A percentile compares a stretch with the other conserved stretches of the same genome.
phyloP scores from a whole-genome alignment of 2,888 invertebrate species.

The Sycophila texana region DNA sequence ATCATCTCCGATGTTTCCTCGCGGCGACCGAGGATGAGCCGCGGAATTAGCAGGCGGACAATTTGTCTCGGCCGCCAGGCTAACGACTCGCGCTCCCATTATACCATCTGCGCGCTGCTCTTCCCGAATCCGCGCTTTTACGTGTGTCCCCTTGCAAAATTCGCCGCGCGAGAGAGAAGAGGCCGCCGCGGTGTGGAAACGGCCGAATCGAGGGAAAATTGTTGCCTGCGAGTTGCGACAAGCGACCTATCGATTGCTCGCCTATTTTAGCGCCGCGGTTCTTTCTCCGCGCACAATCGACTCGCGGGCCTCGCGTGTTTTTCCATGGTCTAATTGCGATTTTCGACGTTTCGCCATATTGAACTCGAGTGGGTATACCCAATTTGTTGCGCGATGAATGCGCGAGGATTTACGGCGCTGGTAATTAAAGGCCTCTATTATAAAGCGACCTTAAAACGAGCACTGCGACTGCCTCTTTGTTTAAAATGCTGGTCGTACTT shows the following conservation, averaged over 20 bases:
- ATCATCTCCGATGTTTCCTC: too few species aligned
- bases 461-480: too few species aligned
- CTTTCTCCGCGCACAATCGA: background rate
- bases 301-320: too few species aligned
- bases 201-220: constrained; percentile 15
- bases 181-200: constrained; percentile 23
- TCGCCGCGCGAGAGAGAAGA: background rate
- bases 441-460: too few species aligned
- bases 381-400: too few species aligned
- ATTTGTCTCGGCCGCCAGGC: background rate
- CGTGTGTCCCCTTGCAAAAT: background rate
- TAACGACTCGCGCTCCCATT: constrained; percentile 24
- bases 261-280: background rate
- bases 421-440: too few species aligned
- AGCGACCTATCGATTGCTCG: constrained; percentile 28
- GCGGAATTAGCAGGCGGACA: background rate
- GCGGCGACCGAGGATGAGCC: too few species aligned
- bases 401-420: too few species aligned
- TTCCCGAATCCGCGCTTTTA: constrained; percentile 18
- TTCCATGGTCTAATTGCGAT: too few species aligned
- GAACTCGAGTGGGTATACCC: too few species aligned
- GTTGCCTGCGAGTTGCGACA: constrained; percentile 35
- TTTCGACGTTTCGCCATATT: too few species aligned
- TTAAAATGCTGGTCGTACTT: too few species aligned
- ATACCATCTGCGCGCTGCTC: constrained; percentile 13